Conservation (phyloP, 2,797 vertebrate species). For the Peromyscus attwateri region DNA sequence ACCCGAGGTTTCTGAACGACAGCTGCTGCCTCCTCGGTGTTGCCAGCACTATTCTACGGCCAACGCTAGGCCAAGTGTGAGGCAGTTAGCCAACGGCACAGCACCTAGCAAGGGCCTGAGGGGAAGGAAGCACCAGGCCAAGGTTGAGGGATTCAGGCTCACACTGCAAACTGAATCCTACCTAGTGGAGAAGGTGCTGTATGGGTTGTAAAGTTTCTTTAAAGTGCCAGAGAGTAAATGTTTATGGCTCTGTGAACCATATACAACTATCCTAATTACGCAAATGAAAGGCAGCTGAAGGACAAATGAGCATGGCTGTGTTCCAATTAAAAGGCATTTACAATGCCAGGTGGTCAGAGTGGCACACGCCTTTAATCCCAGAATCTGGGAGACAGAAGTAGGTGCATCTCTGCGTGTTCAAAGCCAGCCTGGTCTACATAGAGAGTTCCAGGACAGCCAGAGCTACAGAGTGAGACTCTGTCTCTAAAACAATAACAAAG, state of each 20-base stretch:
- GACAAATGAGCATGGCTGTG: neutral
- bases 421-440: neutral
- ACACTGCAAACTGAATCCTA: neutral
- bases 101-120: neutral
- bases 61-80: neutral
- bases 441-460: neutral
- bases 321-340: slow-evolving; percentile 16
- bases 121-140: neutral
- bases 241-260: neutral
- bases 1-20: slow-evolving; percentile 26
- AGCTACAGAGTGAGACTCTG: neutral
- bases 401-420: neutral
- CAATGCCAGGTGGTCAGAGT: neutral
- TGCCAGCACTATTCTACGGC: neutral
- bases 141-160: neutral
- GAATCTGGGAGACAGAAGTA: neutral
- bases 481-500: neutral
- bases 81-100: neutral
- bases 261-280: slow-evolving; percentile 1
- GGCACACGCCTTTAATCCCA: neutral
- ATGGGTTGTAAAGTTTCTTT: neutral
- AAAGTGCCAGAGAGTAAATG: neutral
- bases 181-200: neutral
- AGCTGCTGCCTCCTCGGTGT: neutral
- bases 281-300: neutral